Evolutionary conservation across 2,797 vertebrate genomes (phyloP).

Genomic region (Gastrophryne carolinensis): DNA sequence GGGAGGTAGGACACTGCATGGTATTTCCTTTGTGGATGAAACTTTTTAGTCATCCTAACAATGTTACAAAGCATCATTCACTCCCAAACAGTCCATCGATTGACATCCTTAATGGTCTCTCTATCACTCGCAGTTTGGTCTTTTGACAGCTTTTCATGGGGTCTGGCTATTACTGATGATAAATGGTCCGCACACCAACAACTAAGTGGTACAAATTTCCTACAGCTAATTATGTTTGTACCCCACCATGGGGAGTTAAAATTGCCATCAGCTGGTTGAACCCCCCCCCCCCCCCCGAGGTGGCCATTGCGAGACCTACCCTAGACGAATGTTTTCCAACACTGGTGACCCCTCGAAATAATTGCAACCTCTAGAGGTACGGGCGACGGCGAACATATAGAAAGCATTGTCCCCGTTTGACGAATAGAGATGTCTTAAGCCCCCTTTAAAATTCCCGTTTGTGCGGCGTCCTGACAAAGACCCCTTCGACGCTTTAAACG

Average conservation of each 20-base stretch:
- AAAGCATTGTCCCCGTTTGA: slow-evolving; percentile 52
- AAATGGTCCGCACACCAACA: slow-evolving; percentile 71
- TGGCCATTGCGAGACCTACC: slow-evolving; percentile 50
- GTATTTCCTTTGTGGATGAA: neutral
- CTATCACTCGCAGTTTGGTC: neutral
- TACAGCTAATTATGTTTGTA: slow-evolving; percentile 65
- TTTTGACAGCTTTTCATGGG: slow-evolving; percentile 27
- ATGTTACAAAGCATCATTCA: slow-evolving; percentile 22
- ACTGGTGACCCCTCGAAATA: slow-evolving; percentile 47
- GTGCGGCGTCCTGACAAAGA: slow-evolving; percentile 56
- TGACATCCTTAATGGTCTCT: slow-evolving; percentile 18
- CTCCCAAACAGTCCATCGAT: slow-evolving; percentile 5
- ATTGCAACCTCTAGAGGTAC: slow-evolving; percentile 59
- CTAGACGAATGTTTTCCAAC: slow-evolving; percentile 54
- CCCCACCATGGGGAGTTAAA: slow-evolving; percentile 52
- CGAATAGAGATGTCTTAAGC: slow-evolving; percentile 57
- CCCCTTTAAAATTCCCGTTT: slow-evolving; percentile 27
- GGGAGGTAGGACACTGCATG: neutral
- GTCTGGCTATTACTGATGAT: slow-evolving; percentile 64
- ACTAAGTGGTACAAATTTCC: slow-evolving; percentile 76
- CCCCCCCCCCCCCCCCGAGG: too few species aligned
- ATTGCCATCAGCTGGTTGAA: slow-evolving; percentile 52
- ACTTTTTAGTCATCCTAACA: neutral
- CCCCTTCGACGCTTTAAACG: slow-evolving; percentile 58
- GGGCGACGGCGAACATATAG: slow-evolving; percentile 53